Conservation (phyloP, 2,888 invertebrate genomes). For the Nephrotoma flavescens region DNA sequence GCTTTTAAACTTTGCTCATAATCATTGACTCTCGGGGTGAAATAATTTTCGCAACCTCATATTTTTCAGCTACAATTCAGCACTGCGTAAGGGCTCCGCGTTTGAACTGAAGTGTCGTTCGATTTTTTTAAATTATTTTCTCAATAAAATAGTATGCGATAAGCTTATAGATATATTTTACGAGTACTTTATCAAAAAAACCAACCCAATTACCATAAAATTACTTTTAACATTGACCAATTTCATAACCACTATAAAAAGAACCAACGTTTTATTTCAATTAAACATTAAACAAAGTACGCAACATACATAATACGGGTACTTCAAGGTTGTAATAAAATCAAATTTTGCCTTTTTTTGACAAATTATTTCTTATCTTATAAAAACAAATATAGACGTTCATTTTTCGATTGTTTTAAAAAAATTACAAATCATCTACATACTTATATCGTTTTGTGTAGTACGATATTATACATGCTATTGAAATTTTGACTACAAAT, state of each 20-base stretch:
- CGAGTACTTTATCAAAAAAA: not conserved
- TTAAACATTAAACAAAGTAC: not conserved
- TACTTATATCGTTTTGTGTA: too few relatives aligned
- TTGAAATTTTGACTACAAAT: not conserved
- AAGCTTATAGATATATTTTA: too few relatives aligned
- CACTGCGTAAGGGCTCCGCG: too few relatives aligned
- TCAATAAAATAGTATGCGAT: too few relatives aligned
- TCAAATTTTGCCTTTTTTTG: not conserved
- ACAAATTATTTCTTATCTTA: not conserved
- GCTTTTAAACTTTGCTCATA: too few relatives aligned
- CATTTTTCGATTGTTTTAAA: not conserved
- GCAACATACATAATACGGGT: not conserved
- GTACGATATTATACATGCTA: too few relatives aligned
- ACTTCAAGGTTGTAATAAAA: not conserved
- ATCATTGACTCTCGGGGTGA: too few relatives aligned
- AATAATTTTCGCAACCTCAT: too few relatives aligned
- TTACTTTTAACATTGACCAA: not conserved
- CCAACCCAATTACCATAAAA: not conserved
- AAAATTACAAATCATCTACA: too few relatives aligned
- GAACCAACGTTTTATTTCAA: not conserved
- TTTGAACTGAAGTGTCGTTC: too few relatives aligned
- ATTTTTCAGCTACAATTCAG: too few relatives aligned
- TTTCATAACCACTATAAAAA: not conserved
- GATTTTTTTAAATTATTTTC: too few relatives aligned
- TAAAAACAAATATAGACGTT: not conserved